Evolutionary conservation across 2,888 invertebrate species (phyloP), one percentile per base, ranked within the genome.

Genomic region (Synergus laeviventris): DNA sequence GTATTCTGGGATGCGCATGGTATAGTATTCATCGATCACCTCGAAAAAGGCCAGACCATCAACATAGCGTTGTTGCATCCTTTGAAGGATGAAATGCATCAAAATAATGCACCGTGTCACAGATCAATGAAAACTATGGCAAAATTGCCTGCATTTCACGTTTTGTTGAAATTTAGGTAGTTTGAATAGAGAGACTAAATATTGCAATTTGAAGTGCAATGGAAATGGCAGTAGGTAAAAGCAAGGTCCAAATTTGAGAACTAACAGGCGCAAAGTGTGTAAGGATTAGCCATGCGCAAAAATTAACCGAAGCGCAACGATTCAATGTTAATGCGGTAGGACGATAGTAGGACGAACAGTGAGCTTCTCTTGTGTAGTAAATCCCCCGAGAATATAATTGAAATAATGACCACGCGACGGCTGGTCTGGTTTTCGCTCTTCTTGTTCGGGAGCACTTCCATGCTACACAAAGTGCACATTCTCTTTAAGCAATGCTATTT

Each of bases 401-500:
- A 70, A 70, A 54, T 70, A 70, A 70, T 70, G 70, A 70, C 70
- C 70, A 70, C 70, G 36, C 49, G 70, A 49, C 70, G n/a, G 14
- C 21, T 39, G 31, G 70, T 49, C 70, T 70, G 49, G 70, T 54
- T 70, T 70, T 24, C 18, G 49, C 70, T 70, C 45, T 70, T 70
- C 70, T 70, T 54, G 49, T 70, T 49, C 70, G 45, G n/a, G 16
- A 49, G 45, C 64, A 42, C 66, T 70, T 45, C 45, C 45, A 70
- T 70, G 45, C 70, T 70, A 36, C 70, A 70, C 70, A 70, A 49
- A 49, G 49, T 70, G 70, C 31, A 70, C 70, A 70, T 70, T 70
- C 70, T 70, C 45, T 70, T 70, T 45, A 54, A 70, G 70, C 70
- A 70, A 49, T 31, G 70, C 70, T 70, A 70, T 70, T 70, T 70